phyloP scores from a whole-genome alignment of 1,140 invertebrate genomes.

The Vanessa atalanta region DNA sequence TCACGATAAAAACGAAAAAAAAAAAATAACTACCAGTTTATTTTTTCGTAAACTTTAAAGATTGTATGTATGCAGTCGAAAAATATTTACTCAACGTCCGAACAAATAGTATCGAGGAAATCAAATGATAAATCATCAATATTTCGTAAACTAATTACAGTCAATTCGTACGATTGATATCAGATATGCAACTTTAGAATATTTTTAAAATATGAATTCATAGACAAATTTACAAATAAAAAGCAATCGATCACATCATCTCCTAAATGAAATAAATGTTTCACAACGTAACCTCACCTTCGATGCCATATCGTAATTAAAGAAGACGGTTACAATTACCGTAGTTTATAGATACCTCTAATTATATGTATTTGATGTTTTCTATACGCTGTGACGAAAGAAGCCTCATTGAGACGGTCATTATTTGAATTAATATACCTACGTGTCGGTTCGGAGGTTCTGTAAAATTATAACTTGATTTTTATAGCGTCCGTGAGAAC shows the following conservation, averaged over 20 bases:
- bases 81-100: no score
- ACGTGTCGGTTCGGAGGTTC: slow-evolving; percentile 76
- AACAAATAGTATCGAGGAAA: no score
- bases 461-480: slow-evolving; percentile 69
- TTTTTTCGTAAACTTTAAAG: no score
- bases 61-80: no score
- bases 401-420: slow-evolving; percentile 69
- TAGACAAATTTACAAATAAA: slow-evolving; percentile 9
- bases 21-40: no score
- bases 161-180: neutral
- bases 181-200: neutral
- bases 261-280: slow-evolving; percentile 52
- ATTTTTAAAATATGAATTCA: neutral
- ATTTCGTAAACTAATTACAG: neutral
- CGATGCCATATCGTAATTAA: slow-evolving; percentile 74
- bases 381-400: slow-evolving; percentile 78
- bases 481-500: slow-evolving; percentile 77
- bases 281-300: slow-evolving; percentile 66
- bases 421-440: slow-evolving; percentile 79
- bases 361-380: slow-evolving; percentile 80
- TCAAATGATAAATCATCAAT: no score
- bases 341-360: slow-evolving; percentile 76
- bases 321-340: slow-evolving; percentile 74
- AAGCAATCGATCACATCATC: slow-evolving; percentile 38
- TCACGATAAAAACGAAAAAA: no score